phyloP scores from a whole-genome alignment of 1,140 invertebrate species.

The Eufriesea mexicana region DNA sequence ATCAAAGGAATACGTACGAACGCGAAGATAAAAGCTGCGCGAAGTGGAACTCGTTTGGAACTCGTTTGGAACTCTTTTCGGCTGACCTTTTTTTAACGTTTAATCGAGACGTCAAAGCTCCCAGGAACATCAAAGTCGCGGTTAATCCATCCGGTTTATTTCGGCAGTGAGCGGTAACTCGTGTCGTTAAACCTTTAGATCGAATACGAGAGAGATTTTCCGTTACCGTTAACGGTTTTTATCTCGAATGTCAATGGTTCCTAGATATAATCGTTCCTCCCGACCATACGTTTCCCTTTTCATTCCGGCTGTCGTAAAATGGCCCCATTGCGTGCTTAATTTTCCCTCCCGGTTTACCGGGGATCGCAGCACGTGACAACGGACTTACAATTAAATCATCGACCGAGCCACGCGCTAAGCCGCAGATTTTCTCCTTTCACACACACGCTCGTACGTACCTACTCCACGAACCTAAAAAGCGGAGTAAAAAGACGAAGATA shows the following conservation, averaged over 20 bases:
- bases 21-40: neutral
- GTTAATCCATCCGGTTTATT: neutral
- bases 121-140: no score
- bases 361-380: neutral
- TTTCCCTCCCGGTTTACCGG: neutral
- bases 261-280: neutral
- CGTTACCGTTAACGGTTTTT: neutral
- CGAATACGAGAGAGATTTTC: neutral
- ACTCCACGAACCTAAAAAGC: neutral
- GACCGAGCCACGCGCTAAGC: slow-evolving; percentile 42
- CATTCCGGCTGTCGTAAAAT: neutral
- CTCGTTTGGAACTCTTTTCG: no score
- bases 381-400: slow-evolving; percentile 57
- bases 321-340: neutral
- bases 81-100: neutral
- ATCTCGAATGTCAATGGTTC: neutral
- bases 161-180: neutral
- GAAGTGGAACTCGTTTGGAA: neutral
- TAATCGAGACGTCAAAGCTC: neutral
- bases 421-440: slow-evolving; percentile 24
- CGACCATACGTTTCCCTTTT: neutral
- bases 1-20: neutral
- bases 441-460: neutral
- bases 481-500: neutral
- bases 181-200: neutral